phyloP scores from a whole-genome alignment of 2,113 vertebrate genomes.

The Odobenus rosmarus region DNA sequence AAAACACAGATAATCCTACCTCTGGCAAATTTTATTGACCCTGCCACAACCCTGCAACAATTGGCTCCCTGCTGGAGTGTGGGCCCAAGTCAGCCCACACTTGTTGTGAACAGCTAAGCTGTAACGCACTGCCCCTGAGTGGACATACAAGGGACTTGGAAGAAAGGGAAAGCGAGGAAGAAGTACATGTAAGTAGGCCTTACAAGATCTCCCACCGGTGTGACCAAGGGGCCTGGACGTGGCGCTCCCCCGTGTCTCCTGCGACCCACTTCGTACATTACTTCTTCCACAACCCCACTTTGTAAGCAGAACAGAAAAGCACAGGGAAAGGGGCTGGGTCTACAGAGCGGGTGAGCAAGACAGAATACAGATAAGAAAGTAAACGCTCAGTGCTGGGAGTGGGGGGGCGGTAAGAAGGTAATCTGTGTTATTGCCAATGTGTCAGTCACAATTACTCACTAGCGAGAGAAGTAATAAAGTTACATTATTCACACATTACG shows the following conservation, averaged over 20 bases:
- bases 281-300: neutral
- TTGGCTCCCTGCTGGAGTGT: too few relatives aligned
- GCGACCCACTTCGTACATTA: neutral
- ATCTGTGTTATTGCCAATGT: slow-evolving; percentile 52
- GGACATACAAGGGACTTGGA: neutral
- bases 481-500: slow-evolving; percentile 56
- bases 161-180: neutral
- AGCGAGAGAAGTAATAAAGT: slow-evolving; percentile 66
- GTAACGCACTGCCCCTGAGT: neutral
- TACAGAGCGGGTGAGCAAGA: neutral
- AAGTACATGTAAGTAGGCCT: neutral
- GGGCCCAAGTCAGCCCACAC: neutral
- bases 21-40: neutral
- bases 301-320: neutral
- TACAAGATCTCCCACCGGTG: neutral
- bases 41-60: too few relatives aligned
- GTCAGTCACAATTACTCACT: slow-evolving; percentile 75
- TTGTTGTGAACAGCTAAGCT: neutral
- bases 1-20: neutral
- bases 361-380: neutral
- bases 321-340: neutral
- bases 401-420: slow-evolving; percentile 22
- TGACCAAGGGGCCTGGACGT: rapidly evolving
- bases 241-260: neutral
- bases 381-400: neutral